phyloP scores from a whole-genome alignment of 2,888 invertebrate genomes.

The Baronia brevicornis region DNA sequence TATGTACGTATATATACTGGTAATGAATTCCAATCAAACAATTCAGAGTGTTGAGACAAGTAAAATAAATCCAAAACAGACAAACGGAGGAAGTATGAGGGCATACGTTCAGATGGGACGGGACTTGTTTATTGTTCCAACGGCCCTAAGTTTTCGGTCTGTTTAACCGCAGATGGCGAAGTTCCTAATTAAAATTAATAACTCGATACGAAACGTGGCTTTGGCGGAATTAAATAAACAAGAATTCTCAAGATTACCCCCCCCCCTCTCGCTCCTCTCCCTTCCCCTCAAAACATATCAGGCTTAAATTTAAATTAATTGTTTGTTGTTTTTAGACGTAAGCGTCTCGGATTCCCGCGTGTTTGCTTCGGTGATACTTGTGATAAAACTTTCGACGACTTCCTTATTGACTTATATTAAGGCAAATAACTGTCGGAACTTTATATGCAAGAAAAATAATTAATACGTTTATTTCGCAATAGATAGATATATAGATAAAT shows the following conservation, averaged over 20 bases:
- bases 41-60: too few relatives aligned
- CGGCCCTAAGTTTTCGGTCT: slow-evolving; percentile 2
- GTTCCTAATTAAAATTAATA: slow-evolving; percentile 15
- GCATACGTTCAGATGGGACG: slow-evolving; percentile 2
- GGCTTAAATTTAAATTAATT: slow-evolving; percentile 11
- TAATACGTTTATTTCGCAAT: too few relatives aligned
- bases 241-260: slow-evolving; percentile 11
- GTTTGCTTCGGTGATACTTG: background rate
- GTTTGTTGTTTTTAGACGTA: background rate
- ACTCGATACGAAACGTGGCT: slow-evolving; percentile 10
- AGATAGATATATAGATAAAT: too few relatives aligned
- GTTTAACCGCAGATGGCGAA: slow-evolving; percentile 7
- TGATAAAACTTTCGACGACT: too few relatives aligned
- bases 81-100: slow-evolving; percentile 2
- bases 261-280: too few relatives aligned
- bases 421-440: too few relatives aligned
- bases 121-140: slow-evolving; percentile 7
- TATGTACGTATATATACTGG: too few relatives aligned
- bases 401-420: too few relatives aligned
- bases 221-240: slow-evolving; percentile 18
- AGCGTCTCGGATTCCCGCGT: background rate
- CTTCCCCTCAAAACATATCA: slow-evolving; percentile 1
- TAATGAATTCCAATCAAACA: too few relatives aligned
- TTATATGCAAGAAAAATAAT: too few relatives aligned
- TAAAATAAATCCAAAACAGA: too few relatives aligned